Percentiles rank a stretch among this genome's conserved stretches.
Conservation (phyloP, 2,113 vertebrate species). For the Apistogramma diplotaenia region DNA sequence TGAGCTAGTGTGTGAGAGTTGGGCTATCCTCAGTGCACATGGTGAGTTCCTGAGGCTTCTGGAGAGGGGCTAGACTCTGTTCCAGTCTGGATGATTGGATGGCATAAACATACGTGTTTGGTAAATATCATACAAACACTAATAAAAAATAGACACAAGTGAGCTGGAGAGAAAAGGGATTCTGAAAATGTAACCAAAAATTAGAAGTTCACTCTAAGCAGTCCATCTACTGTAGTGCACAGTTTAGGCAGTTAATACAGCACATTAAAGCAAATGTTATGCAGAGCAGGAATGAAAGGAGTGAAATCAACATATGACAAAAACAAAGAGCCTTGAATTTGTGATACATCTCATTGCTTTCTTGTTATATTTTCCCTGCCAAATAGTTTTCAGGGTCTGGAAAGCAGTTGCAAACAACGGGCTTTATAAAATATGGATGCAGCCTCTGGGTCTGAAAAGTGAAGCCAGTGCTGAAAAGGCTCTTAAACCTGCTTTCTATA, state of each 20-base stretch:
- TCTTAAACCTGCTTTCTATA: background rate
- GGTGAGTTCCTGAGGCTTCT: too few relatives aligned
- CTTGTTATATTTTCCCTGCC: background rate
- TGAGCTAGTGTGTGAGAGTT: background rate
- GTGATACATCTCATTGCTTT: background rate
- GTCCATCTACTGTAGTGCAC: background rate
- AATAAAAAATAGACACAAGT: background rate
- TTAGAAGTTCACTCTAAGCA: background rate
- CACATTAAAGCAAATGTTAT: background rate
- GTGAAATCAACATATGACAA: background rate
- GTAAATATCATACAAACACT: background rate
- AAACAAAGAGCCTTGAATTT: background rate
- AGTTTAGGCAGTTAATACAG: background rate
- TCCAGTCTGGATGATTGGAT: background rate
- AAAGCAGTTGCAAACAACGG: background rate
- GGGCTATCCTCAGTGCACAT: background rate
- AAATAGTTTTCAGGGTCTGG: background rate
- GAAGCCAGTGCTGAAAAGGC: background rate
- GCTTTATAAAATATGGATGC: background rate
- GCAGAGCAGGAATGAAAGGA: background rate
- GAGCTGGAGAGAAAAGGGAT: rapidly evolving
- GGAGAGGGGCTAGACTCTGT: background rate
- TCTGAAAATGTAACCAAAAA: background rate
- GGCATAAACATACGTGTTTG: background rate
- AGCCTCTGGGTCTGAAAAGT: background rate